Conservation (phyloP, 1,140 invertebrate genomes). For the Branchinecta lynchi region DNA sequence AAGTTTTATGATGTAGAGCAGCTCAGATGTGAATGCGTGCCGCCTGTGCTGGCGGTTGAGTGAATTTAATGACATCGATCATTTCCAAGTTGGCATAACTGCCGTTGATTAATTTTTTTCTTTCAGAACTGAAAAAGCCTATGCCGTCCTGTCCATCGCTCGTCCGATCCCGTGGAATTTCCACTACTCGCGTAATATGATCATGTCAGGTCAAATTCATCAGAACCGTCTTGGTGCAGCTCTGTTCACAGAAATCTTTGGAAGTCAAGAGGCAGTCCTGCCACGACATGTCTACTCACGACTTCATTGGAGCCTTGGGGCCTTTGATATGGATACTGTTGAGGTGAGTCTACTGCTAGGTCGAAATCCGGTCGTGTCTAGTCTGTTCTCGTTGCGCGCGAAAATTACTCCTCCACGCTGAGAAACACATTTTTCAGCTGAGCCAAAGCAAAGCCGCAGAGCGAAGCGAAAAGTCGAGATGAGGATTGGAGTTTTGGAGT, state of each 20-base stretch:
- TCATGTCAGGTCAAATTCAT: background rate
- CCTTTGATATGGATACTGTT: slow-evolving; percentile 13
- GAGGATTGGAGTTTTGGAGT: too few relatives aligned
- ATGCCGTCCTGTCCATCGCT: slow-evolving; percentile 1
- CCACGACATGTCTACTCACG: slow-evolving; percentile 15
- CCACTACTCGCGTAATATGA: background rate
- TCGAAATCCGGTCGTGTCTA: background rate
- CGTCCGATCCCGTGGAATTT: background rate
- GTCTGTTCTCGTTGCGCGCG: too few relatives aligned
- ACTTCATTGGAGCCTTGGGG: slow-evolving; percentile 16
- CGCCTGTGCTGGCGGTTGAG: too few relatives aligned
- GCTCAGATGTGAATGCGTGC: too few relatives aligned
- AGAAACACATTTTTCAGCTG: too few relatives aligned
- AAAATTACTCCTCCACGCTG: too few relatives aligned
- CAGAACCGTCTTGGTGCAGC: slow-evolving; percentile 14
- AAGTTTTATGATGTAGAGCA: too few relatives aligned
- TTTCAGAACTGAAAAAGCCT: slow-evolving; percentile 4
- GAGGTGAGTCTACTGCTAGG: slow-evolving; percentile 13
- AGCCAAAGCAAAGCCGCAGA: too few relatives aligned
- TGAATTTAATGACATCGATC: too few relatives aligned
- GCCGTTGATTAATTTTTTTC: background rate
- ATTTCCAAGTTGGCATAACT: too few relatives aligned
- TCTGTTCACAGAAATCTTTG: slow-evolving; percentile 17
- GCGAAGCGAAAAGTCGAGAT: too few relatives aligned
- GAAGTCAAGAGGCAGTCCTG: slow-evolving; percentile 15